Conservation (phyloP, 2,113 vertebrate species). For the Oryzias melastigma region DNA sequence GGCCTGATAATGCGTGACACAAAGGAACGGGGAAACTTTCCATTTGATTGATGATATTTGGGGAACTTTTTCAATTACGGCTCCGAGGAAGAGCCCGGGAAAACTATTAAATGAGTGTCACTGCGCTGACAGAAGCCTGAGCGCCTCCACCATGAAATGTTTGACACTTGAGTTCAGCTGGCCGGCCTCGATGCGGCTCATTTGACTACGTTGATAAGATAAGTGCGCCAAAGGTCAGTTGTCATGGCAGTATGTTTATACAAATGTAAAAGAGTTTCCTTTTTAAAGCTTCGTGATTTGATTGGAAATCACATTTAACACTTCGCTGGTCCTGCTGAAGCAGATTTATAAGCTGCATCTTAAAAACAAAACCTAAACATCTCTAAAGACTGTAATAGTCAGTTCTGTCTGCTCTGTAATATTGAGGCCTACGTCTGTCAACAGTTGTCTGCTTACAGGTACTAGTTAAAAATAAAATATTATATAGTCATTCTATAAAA, state of each 20-base stretch:
- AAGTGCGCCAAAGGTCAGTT: slow-evolving; percentile 44
- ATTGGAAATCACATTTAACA: too few species aligned
- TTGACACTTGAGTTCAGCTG: slow-evolving; percentile 1
- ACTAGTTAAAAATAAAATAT: too few species aligned
- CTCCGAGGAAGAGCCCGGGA: background rate
- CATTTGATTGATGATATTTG: background rate
- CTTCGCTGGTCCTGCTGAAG: too few species aligned
- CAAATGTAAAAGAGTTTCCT: background rate
- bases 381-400: too few species aligned
- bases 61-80: slow-evolving; percentile 4
- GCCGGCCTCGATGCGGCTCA: slow-evolving; percentile 19
- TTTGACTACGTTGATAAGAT: slow-evolving; percentile 43
- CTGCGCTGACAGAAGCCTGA: background rate
- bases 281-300: too few species aligned
- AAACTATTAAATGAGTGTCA: background rate
- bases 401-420: slow-evolving; percentile 31
- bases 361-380: too few species aligned
- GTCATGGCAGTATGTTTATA: slow-evolving; percentile 40
- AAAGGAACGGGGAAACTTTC: slow-evolving; percentile 3
- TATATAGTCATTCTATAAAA: too few species aligned
- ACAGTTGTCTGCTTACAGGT: slow-evolving; percentile 12
- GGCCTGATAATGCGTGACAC: slow-evolving; percentile 22
- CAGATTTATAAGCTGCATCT: too few species aligned
- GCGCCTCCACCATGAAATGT: background rate
- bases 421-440: slow-evolving; percentile 46